phyloP scores from a whole-genome alignment of 2,888 invertebrate species.

The Lasioglossum calceatum region DNA sequence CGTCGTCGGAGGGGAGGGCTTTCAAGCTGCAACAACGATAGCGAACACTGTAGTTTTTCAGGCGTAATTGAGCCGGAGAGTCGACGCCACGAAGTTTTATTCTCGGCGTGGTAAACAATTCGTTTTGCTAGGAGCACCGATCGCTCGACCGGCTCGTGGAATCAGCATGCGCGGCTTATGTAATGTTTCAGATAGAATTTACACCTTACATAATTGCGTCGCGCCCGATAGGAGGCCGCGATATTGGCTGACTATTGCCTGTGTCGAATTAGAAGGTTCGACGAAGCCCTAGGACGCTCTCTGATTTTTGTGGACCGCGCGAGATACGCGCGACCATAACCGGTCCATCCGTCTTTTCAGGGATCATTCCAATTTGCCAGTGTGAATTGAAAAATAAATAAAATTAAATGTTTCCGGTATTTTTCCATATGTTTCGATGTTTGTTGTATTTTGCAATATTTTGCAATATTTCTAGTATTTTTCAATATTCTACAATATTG shows the following conservation, averaged over 20 bases:
- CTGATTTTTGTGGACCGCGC: neutral
- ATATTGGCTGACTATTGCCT: conserved; percentile 10
- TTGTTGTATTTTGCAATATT: too few relatives aligned
- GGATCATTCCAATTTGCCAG: neutral
- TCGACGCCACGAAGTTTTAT: conserved; percentile 47
- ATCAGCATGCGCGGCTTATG: conserved; percentile 41
- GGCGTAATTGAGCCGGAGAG: conserved; percentile 25
- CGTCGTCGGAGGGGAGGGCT: neutral
- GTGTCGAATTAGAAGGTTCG: neutral
- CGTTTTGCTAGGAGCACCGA: conserved; percentile 51
- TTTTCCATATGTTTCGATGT: too few relatives aligned
- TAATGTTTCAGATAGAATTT: conserved; percentile 52
- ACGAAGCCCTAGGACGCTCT: neutral
- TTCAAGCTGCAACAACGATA: conserved; percentile 23
- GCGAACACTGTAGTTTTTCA: conserved; percentile 9
- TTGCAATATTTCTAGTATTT: too few relatives aligned
- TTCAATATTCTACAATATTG: too few relatives aligned
- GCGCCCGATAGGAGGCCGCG: conserved; percentile 24
- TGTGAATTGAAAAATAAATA: too few relatives aligned
- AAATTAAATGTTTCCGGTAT: too few relatives aligned
- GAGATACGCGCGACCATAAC: neutral
- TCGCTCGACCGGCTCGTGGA: conserved; percentile 27
- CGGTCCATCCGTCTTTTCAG: neutral
- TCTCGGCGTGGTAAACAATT: conserved; percentile 61
- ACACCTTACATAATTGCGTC: conserved; percentile 52